phyloP scores from a whole-genome alignment of 1,140 invertebrate species.

The Manduca sexta region DNA sequence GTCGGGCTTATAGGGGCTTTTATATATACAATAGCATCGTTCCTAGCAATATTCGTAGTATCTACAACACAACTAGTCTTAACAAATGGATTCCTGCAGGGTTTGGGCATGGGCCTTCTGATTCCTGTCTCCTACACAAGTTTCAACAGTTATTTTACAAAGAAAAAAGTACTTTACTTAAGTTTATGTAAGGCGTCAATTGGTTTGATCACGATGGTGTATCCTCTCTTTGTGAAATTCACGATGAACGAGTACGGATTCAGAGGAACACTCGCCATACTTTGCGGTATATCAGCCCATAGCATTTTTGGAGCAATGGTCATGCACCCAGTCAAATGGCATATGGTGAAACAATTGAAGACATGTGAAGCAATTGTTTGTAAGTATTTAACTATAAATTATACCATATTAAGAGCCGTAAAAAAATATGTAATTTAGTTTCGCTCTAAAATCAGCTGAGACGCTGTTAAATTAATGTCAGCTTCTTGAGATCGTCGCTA shows the following conservation, averaged over 20 bases:
- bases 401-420: neutral
- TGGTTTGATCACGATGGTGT: slow-evolving; percentile 73
- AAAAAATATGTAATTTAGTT: too few relatives aligned
- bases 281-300: slow-evolving; percentile 76
- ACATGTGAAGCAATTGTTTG: slow-evolving; percentile 58
- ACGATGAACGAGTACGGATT: slow-evolving; percentile 75
- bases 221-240: slow-evolving; percentile 74
- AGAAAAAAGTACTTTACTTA: slow-evolving; percentile 74
- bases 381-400: slow-evolving; percentile 37
- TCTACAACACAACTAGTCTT: slow-evolving; percentile 73
- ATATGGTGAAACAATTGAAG: slow-evolving; percentile 72
- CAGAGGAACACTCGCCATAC: slow-evolving; percentile 76
- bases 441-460: too few relatives aligned
- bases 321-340: slow-evolving; percentile 82
- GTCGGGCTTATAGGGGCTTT: slow-evolving; percentile 74
- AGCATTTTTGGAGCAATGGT: slow-evolving; percentile 77
- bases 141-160: slow-evolving; percentile 64
- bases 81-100: slow-evolving; percentile 64
- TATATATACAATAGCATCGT: slow-evolving; percentile 72
- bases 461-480: too few relatives aligned
- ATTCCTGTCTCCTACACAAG: slow-evolving; percentile 64
- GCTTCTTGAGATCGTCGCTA: too few relatives aligned
- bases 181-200: slow-evolving; percentile 76
- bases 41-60: slow-evolving; percentile 71
- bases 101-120: slow-evolving; percentile 62